Base-by-base conservation (phyloP, 2,113 vertebrate genomes). In the Oxyruncus cristatus region DNA sequence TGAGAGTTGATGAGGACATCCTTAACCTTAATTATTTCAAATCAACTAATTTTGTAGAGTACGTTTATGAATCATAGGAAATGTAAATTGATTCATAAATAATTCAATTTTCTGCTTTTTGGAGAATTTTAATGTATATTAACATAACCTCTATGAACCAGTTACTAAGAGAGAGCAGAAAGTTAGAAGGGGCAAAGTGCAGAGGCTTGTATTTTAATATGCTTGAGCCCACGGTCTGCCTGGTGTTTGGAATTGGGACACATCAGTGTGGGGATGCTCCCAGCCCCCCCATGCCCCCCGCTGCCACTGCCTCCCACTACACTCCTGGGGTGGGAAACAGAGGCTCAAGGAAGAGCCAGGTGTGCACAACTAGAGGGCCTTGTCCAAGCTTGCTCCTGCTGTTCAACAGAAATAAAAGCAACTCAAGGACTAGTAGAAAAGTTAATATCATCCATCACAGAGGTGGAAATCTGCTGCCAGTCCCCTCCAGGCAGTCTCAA, bases 71-170 rank as follows among this genome's bases (percentile, higher is more conserved):
- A 95, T 96, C 95, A 92, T 92, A 79, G 81, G 78, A 86, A 96
- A 97, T 2, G 7, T 90, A 96, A 96, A 96, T 95, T 90, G 96
- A 95, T 96, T 96, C 93, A 96, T 92, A 96, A 96, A 96, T 93
- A 95, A 95, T 95, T 95, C n/a, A n/a, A n/a, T 93, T 95, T 95
- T 93, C 76, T 90, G 85, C 63, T 96, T 90, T 96, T 97, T 81
- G 82, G 92, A 96, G 79, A 92, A 95, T 97, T 92, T 86, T 88
- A 75, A 95, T 92, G 75, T 32, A 6, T 80, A 93, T 94, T 95
- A 96, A 86, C 85, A 72, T 84, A 96, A 92, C 95, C 90, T 71
- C 37, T 77, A 92, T 53, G 55, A 86, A 79, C 27, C 88, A 93
- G 88, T 95, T 94, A 93, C 90, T 88, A 77, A 94, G 96, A 95